These are phyloP conservation scores for Cataglyphis cursor DNA, from an alignment of 2,888 invertebrate genomes.

Conservation along the genomic window DNA sequence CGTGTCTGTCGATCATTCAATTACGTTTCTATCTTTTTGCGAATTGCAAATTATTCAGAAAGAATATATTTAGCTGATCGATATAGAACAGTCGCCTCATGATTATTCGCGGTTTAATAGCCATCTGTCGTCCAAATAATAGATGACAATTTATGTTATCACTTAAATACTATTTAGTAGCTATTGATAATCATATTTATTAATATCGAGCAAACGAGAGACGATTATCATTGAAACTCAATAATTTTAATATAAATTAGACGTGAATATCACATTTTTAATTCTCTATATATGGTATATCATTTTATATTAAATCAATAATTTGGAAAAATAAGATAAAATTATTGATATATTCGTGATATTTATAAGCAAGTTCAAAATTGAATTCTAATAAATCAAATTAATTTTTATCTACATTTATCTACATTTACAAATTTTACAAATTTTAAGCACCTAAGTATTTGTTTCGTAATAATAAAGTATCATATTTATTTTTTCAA, in stretches of 20 bases:
- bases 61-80: not conserved
- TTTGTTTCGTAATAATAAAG: conserved; percentile 1
- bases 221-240: not conserved
- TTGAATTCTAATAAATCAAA: not conserved
- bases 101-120: not conserved
- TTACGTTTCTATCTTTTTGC: not conserved
- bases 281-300: not conserved
- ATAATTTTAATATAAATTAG: not conserved
- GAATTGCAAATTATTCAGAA: conserved; percentile 8
- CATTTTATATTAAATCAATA: not conserved
- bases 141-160: conserved; percentile 6
- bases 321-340: not conserved
- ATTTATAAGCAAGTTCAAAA: not conserved
- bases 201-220: not conserved
- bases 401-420: not conserved
- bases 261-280: conserved; percentile 5
- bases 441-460: not conserved
- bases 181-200: conserved; percentile 6
- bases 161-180: conserved; percentile 25
- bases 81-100: not conserved
- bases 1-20: not conserved
- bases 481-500: not conserved
- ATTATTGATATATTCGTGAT: not conserved
- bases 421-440: not conserved
- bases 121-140: not conserved